phyloP scores from a whole-genome alignment of 2,888 invertebrate genomes.

The Mimas tiliae region DNA sequence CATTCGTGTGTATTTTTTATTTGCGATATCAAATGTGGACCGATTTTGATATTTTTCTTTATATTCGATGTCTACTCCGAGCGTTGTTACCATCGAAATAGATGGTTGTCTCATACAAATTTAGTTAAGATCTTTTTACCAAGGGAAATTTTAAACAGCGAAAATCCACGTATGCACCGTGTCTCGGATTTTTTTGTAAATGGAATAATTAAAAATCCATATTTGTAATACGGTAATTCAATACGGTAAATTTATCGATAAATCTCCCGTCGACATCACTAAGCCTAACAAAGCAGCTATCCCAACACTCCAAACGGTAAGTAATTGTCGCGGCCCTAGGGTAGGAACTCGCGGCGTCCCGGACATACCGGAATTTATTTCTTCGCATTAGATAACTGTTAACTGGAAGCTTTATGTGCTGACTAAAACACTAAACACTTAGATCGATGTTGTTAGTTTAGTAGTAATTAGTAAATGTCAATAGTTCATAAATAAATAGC shows the following conservation, averaged over 20 bases:
- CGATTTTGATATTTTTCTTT: no score
- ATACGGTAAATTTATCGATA: not conserved
- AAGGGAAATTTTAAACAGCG: no score
- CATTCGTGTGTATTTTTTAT: no score
- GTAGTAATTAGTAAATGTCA: not conserved
- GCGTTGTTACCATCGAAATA: no score
- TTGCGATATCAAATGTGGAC: no score
- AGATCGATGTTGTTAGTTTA: not conserved
- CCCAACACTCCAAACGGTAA: slow-evolving; percentile 28
- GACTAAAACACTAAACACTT: not conserved
- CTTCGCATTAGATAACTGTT: slow-evolving; percentile 6
- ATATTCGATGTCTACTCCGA: no score
- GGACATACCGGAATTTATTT: not conserved
- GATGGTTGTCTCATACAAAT: no score
- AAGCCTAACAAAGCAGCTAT: slow-evolving; percentile 12
- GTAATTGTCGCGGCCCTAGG: slow-evolving; percentile 36
- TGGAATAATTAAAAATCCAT: no score
- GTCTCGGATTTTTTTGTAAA: no score
- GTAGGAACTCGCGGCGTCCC: slow-evolving; percentile 20
- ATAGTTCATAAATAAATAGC: not conserved
- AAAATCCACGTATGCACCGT: no score
- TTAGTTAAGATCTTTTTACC: no score
- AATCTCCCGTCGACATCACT: not conserved
- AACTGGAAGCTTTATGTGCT: slow-evolving; percentile 1
- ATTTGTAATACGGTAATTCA: no score